Evolutionary conservation across 2,888 invertebrate species (phyloP), one percentile per base, ranked within the genome.

Genomic region (Tenthredo livida): DNA sequence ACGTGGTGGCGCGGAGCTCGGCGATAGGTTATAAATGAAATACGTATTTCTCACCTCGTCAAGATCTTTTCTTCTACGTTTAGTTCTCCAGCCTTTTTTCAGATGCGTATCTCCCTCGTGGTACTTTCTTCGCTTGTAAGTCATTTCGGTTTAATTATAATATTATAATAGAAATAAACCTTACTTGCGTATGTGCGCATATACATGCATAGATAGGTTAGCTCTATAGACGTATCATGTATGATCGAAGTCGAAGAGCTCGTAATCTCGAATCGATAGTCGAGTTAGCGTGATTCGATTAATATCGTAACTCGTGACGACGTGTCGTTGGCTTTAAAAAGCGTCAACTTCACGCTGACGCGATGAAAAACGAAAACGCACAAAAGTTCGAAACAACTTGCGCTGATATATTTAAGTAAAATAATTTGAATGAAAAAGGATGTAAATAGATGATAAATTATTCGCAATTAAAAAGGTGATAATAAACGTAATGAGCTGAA

Each of bases 101-200:
- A 97, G 94, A 94, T 97, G 97, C 86, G 97, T 97, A 93, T 97
- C 97, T 86, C 97, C 97, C 87, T 94, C 94, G 91, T 97, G 97
- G 92, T 96, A 96, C 93, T 97, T 97, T 92, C 96, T 97, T 84
- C 97, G 95, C 93, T 95, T 96, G 89, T 96, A 96, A 91, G 96
- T 95, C 96, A 97, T 97, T 85, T 85, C 85, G 7, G 17, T n/a
- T 29, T 33, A 33, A 25, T 12, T n/a, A 37, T 37, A 33, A 33
- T 33, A 33, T 33, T 29, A 29, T 29, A 29, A 65, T 4, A 21
- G 17, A 50, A 40, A 17, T 67, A 12, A 37, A 33, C 15, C 0
- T 54, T 37, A 54, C 4, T 80, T 78, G 15, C 37, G 9, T 50
- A 87, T 86, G 82, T 86, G 86, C 7, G 37, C 37, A 37, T 33